These are phyloP conservation scores for Alloplasta piceator DNA, from an alignment of 2,888 invertebrate species.

Conservation along the genomic window DNA sequence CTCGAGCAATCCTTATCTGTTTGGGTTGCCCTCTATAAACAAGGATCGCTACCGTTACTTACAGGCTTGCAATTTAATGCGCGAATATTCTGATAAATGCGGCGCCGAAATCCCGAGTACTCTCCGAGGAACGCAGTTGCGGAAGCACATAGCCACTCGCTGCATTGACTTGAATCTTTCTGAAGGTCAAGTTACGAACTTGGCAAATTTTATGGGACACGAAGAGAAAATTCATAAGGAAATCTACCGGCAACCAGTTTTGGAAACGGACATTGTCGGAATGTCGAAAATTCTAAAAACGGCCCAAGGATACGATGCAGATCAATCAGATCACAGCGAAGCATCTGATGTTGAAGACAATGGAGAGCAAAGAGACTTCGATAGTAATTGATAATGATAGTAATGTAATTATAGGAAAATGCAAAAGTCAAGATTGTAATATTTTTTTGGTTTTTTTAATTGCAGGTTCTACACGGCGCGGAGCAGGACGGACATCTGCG, in stretches of 20 bases:
- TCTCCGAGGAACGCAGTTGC: constrained; percentile 63
- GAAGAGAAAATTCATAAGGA: constrained; percentile 58
- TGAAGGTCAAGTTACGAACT: constrained; percentile 38
- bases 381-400: background rate
- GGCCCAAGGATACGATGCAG: constrained; percentile 60
- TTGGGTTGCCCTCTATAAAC: constrained; percentile 54
- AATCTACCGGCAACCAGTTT: constrained; percentile 69
- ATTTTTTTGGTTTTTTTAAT: too few relatives aligned
- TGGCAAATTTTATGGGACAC: constrained; percentile 66
- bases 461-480: background rate
- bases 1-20: constrained; percentile 60
- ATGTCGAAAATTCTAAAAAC: constrained; percentile 68
- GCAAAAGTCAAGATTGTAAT: background rate
- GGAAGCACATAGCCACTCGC: constrained; percentile 66
- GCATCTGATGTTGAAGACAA: background rate
- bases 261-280: constrained; percentile 67
- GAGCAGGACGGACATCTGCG: background rate
- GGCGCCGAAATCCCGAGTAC: constrained; percentile 66
- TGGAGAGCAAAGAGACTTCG: constrained; percentile 19
- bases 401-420: constrained; percentile 5
- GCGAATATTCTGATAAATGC: constrained; percentile 68
- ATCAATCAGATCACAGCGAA: constrained; percentile 2
- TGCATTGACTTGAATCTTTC: constrained; percentile 59
- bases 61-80: constrained; percentile 68
- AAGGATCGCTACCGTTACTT: constrained; percentile 61